Base-by-base conservation (phyloP, 2,797 vertebrate genomes). In the Chromis chromis region DNA sequence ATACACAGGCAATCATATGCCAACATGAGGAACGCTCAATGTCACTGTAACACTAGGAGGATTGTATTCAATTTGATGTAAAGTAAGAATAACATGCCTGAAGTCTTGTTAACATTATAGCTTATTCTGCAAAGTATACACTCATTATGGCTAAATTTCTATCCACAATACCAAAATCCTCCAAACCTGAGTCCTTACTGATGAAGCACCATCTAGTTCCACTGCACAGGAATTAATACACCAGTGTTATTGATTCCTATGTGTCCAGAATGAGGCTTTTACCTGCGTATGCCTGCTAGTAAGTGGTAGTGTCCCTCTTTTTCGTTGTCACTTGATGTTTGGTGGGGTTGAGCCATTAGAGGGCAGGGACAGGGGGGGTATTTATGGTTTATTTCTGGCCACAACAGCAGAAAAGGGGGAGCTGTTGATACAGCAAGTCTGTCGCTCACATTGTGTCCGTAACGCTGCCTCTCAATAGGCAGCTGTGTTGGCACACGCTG, bases 341-440 rank as follows among this genome's bases (percentile, higher is more conserved):
- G 85, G 70, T 87, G 84, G 85, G 88, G 85, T 79, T 82, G 91
- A 92, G 85, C 88, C 90, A 86, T 89, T 88, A 84, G 85, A 89
- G 87, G 84, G 68, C 78, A 81, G 85, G 70, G 77, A 74, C 67
- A 67, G 74, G 72, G 89, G 89, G 48, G 82, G 93, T 96, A 96
- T 97, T 96, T 97, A 96, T 96, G 94, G 90, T 91, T 62, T 2
- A 85, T 88, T 95, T 95, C 91, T 94, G 94, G 88, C 88, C 94
- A 93, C 94, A 89, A 66, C 94, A 95, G 95, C 96, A 96, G 92
- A 96, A 95, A 92, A 75, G 40, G 84, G 12, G 83, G 86, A 90
- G 91, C 90, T 92, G 96, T 96, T 95, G 96, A 96, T 88, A 74
- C 95, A 96, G 96, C 95, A 95, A 84, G 88, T 93, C 93, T 94